Percentiles rank a stretch among this genome's conserved stretches.
Evolutionary conservation across 2,113 vertebrate species (phyloP).

Genomic region (Falco punctatus): DNA sequence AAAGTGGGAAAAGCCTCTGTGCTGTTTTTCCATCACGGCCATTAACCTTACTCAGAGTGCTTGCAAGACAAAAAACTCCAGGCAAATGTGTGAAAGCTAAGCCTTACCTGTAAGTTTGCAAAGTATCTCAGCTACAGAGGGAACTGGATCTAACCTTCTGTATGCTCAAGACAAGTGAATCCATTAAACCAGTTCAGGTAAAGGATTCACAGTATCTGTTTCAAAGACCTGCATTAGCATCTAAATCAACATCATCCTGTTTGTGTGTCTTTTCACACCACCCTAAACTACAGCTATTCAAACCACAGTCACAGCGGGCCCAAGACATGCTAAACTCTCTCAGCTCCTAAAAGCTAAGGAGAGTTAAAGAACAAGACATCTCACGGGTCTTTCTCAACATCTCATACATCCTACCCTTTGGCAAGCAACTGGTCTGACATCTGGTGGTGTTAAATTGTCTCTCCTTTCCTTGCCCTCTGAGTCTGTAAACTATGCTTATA

Average conservation of each 20-base stretch:
- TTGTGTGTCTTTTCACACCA: background rate
- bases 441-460: background rate
- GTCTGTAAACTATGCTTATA: background rate
- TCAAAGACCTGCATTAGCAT: background rate
- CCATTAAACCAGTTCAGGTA: background rate
- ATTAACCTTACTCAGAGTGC: background rate
- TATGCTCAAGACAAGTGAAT: background rate
- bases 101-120: background rate
- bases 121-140: background rate
- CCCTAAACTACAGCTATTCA: background rate
- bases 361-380: background rate
- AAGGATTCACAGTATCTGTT: background rate
- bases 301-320: background rate
- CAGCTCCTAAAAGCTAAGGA: background rate
- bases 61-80: background rate
- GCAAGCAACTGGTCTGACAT: background rate
- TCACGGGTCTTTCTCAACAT: background rate
- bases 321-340: background rate
- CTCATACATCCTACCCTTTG: background rate
- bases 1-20: background rate
- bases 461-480: background rate
- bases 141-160: background rate
- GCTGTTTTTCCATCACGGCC: background rate
- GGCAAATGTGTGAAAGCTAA: background rate
- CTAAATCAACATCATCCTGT: background rate